Base-by-base conservation (phyloP, 1,140 invertebrate species). In the Sycobia sp. region DNA sequence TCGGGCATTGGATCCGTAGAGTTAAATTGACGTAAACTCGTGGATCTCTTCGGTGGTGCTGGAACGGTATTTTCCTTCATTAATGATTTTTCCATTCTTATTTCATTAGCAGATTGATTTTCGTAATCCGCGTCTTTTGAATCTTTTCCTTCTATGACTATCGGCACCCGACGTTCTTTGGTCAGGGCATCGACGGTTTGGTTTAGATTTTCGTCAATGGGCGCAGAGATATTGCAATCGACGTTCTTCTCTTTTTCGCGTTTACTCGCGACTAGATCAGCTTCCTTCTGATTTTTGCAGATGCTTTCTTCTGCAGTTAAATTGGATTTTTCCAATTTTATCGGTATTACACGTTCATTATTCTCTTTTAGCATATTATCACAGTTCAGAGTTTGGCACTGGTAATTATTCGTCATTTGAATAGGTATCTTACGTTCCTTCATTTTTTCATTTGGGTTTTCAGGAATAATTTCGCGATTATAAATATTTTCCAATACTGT, bases 121-220 rank as follows among this genome's bases (percentile, higher is more conserved):
- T 41, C 4, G 38, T 7, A 10, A 14, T 41, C 8, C n/a, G 4
- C n/a, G 7, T 32, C 27, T 2, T 7, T 8, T 8, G 47, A 41
- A 41, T 7, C 7, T 16, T 14, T 41, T 41, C 7, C 32, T n/a
- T 51, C 49, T 20, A 51, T 3, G 18, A 5, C 43, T 18, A 20
- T 55, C 32, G 20, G 74, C 57, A 55, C 69, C 72, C 4, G 67
- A 73, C 2, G 69, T 71, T 53, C 72, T 67, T 18, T n/a, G n/a
- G n/a, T n/a, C n/a, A n/a, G n/a, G n/a, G n/a, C 47, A 71, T 1
- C 72, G 72, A 0, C 68, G 73, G 0, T 34, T 59, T 64, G 16
- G 14, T 34, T 5, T 43, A 9, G 16, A 4, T 22, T 16, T 43
- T 43, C 20, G 3, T n/a, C 41, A 9, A 18, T 18, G 16, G 39